A percentile compares a stretch with the other conserved stretches of the same genome.
Evolutionary conservation across 2,888 invertebrate species (phyloP).

Genomic region (Adineta ricciae): DNA sequence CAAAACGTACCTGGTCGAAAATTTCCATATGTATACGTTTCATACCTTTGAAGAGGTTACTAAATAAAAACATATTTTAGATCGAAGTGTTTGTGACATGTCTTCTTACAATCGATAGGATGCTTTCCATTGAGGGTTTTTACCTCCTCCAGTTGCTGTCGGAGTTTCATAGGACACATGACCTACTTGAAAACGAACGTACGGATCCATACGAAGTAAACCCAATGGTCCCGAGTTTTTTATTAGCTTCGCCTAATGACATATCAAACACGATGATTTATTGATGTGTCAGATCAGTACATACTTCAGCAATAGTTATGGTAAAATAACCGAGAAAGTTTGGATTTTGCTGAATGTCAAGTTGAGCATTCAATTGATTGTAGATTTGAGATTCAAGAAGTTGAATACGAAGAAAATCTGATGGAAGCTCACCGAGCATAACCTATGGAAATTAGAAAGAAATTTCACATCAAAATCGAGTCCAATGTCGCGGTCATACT

Average conservation of each 20-base stretch:
- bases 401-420: constrained; percentile 61
- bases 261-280: no score
- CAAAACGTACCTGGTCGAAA: constrained; percentile 66
- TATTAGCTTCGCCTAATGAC: constrained; percentile 65
- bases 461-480: neutral
- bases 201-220: constrained; percentile 91
- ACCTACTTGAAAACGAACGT: constrained; percentile 78
- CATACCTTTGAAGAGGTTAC: constrained; percentile 75
- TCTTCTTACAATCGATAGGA: constrained; percentile 70
- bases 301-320: neutral
- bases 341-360: neutral
- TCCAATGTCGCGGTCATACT: neutral
- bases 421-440: constrained; percentile 67
- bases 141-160: constrained; percentile 83
- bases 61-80: constrained; percentile 42
- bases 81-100: neutral
- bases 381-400: constrained; percentile 35
- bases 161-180: constrained; percentile 90
- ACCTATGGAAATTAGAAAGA: constrained; percentile 49
- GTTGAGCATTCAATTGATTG: no score
- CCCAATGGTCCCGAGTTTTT: constrained; percentile 75
- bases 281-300: neutral
- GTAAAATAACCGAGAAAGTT: constrained; percentile 17
- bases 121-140: constrained; percentile 89
- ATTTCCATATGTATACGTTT: constrained; percentile 80